These are phyloP conservation scores for Bellardia pandia DNA, from an alignment of 2,888 invertebrate genomes.

Conservation along the genomic window DNA sequence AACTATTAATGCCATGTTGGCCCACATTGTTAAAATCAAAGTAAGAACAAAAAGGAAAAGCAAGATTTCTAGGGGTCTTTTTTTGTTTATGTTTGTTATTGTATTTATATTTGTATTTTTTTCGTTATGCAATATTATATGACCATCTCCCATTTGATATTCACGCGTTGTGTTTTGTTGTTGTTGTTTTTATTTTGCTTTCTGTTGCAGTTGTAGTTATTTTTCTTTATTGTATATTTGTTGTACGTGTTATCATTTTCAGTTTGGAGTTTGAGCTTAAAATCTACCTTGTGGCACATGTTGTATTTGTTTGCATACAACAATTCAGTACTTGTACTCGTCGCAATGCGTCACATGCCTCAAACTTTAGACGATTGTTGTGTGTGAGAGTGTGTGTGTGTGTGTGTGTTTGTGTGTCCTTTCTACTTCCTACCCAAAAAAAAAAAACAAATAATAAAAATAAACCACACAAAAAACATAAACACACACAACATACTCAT, in stretches of 20 bases:
- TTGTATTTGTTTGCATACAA: conserved; percentile 62
- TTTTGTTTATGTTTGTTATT: neutral
- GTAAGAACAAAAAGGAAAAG: neutral
- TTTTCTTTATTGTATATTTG: conserved; percentile 21
- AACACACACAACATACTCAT: conserved; percentile 30
- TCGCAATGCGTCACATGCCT: conserved; percentile 73
- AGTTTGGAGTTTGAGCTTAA: conserved; percentile 63
- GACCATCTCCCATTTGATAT: conserved; percentile 51
- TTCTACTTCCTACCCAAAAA: conserved; percentile 59
- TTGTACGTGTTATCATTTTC: conserved; percentile 52
- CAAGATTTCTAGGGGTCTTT: conserved; percentile 20
- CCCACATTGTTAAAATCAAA: conserved; percentile 16
- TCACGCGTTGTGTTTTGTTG: conserved; percentile 50
- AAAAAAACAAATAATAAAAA: conserved; percentile 46
- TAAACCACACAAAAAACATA: conserved; percentile 33
- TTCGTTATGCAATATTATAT: conserved; percentile 38
- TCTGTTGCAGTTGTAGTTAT: neutral
- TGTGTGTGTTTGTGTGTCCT: conserved; percentile 10
- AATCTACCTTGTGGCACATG: conserved; percentile 67
- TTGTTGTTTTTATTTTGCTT: neutral
- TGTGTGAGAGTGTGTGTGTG: conserved; percentile 1
- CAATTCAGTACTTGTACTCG: conserved; percentile 53
- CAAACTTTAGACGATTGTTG: conserved; percentile 68
- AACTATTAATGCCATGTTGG: conserved; percentile 1
- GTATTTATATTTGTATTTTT: neutral